Percentiles rank a stretch among this genome's conserved stretches.
Evolutionary conservation across 2,888 invertebrate genomes (phyloP).

Genomic region (Notodonta ziczac): DNA sequence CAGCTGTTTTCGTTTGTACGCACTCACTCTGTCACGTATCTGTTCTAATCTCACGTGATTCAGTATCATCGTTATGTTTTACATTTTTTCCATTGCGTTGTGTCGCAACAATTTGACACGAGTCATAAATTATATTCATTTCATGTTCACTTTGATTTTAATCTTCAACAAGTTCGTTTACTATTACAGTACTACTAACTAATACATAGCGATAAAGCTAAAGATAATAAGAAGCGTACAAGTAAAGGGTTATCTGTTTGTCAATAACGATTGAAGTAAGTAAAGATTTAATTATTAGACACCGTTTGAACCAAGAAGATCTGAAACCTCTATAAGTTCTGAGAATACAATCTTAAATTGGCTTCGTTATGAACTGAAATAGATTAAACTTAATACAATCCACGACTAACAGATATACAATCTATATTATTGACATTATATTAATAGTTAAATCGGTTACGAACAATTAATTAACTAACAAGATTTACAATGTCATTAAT

Average conservation of each 20-base stretch:
- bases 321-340: not conserved
- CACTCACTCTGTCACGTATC: not conserved
- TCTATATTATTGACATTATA: not conserved
- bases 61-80: slow-evolving; percentile 5
- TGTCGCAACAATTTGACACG: not conserved
- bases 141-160: not conserved
- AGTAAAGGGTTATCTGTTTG: not conserved
- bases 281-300: too few species aligned
- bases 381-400: not conserved
- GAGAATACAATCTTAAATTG: not conserved
- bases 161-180: too few species aligned
- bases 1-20: slow-evolving; percentile 49
- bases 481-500: slow-evolving; percentile 18
- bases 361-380: not conserved
- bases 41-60: slow-evolving; percentile 12
- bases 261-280: not conserved
- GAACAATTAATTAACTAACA: slow-evolving; percentile 25
- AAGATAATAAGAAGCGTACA: not conserved
- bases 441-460: slow-evolving; percentile 26
- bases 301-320: not conserved
- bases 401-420: not conserved
- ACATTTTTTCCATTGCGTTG: not conserved
- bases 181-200: too few species aligned
- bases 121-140: not conserved
- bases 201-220: too few species aligned